Conservation (phyloP, 2,888 invertebrate genomes). For the Drosophila affinis region DNA sequence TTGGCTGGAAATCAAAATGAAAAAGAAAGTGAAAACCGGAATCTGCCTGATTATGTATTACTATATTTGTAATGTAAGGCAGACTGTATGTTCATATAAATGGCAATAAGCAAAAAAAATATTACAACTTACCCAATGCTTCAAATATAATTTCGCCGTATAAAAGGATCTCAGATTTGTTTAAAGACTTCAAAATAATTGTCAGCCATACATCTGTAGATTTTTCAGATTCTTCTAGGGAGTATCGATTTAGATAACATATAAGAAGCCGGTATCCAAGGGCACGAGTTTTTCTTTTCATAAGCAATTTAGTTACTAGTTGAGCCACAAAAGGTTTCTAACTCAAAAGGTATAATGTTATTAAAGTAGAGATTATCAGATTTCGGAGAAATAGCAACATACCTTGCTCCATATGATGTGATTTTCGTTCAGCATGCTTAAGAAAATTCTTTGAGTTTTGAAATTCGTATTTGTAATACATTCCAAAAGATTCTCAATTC, state of each 20-base stretch:
- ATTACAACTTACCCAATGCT: conserved; percentile 45
- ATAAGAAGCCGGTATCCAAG: conserved; percentile 50
- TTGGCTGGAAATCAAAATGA: too few species aligned
- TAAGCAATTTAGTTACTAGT: conserved; percentile 36
- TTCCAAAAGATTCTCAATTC: conserved; percentile 29
- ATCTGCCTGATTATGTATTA: too few species aligned
- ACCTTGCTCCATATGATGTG: conserved; percentile 1
- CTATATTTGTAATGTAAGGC: background rate
- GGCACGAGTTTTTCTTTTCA: conserved; percentile 30
- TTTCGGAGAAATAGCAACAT: background rate
- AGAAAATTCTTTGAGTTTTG: conserved; percentile 29
- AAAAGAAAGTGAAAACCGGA: too few species aligned
- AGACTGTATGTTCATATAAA: background rate
- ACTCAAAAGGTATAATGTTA: background rate
- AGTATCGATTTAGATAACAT: conserved; percentile 31
- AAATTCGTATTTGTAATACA: conserved; percentile 19
- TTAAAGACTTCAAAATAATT: conserved; percentile 41
- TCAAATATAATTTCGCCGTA: conserved; percentile 53
- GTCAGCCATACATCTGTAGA: conserved; percentile 45
- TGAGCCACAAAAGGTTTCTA: conserved; percentile 24
- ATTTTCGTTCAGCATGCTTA: conserved; percentile 21
- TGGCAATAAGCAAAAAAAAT: background rate
- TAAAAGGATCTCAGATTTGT: conserved; percentile 37
- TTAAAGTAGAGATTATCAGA: background rate
- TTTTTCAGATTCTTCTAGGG: conserved; percentile 25